Evolutionary conservation across 2,888 invertebrate genomes (phyloP).

Genomic region (Graphium colonna): DNA sequence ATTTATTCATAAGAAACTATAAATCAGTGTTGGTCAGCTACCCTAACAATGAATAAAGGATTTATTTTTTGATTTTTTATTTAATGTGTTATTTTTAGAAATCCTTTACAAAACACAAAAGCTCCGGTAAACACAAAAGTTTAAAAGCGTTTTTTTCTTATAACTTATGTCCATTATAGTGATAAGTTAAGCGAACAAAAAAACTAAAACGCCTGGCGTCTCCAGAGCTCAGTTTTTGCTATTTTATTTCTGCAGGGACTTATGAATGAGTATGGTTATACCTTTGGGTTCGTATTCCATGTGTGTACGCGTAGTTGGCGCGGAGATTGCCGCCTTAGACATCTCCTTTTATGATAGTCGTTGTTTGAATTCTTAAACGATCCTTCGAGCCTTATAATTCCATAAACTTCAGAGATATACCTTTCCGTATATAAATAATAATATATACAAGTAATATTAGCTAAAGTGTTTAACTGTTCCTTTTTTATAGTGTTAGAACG

Average conservation of each 20-base stretch:
- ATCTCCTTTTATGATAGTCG: constrained; percentile 7
- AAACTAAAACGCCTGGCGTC: background rate
- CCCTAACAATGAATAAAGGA: too few relatives aligned
- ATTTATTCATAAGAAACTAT: too few relatives aligned
- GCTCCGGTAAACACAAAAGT: too few relatives aligned
- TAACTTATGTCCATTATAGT: too few relatives aligned
- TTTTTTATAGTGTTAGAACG: too few relatives aligned
- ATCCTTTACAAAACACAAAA: too few relatives aligned
- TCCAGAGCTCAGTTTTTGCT: constrained; percentile 4
- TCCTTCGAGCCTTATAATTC: constrained; percentile 7
- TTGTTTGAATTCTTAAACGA: constrained; percentile 16
- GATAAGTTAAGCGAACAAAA: background rate
- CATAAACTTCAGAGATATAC: constrained; percentile 9
- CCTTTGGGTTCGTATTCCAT: constrained; percentile 8
- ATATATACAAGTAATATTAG: too few relatives aligned
- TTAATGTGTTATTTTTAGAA: too few relatives aligned
- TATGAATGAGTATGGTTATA: constrained; percentile 14
- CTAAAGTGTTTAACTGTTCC: too few relatives aligned
- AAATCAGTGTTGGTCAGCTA: too few relatives aligned
- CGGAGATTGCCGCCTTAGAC: constrained; percentile 16
- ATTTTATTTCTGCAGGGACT: constrained; percentile 8
- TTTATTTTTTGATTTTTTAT: too few relatives aligned
- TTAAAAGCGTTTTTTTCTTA: too few relatives aligned
- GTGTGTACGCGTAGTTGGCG: constrained; percentile 10
- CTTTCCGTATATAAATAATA: background rate